Percentiles rank a stretch among this genome's conserved stretches.
Conservation (phyloP, 2,888 invertebrate genomes). For the Taenaris catops region DNA sequence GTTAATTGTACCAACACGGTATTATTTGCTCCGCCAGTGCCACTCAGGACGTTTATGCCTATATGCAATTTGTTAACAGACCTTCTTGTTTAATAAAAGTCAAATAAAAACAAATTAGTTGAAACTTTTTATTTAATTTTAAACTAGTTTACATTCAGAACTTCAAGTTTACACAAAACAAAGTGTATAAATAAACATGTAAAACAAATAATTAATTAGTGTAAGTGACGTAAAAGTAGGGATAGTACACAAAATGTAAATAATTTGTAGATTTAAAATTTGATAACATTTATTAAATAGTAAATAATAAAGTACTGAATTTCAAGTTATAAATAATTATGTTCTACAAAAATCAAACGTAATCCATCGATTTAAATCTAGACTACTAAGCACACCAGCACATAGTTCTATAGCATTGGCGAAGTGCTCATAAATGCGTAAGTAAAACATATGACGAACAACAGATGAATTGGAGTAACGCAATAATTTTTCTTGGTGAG, state of each 20-base stretch:
- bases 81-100: too few relatives aligned
- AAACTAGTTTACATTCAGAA: too few relatives aligned
- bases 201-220: background rate
- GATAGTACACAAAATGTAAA: background rate
- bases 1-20: too few relatives aligned
- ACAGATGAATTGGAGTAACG: background rate
- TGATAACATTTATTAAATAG: background rate
- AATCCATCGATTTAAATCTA: conserved; percentile 63
- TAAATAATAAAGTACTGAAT: background rate
- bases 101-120: too few relatives aligned
- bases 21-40: too few relatives aligned
- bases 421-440: conserved; percentile 48
- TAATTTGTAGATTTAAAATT: background rate
- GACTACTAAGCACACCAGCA: conserved; percentile 56
- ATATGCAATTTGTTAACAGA: too few relatives aligned
- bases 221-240: background rate
- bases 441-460: conserved; percentile 45
- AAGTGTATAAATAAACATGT: background rate
- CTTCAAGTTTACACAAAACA: too few relatives aligned
- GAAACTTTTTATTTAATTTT: too few relatives aligned
- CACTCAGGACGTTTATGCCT: too few relatives aligned
- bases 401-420: conserved; percentile 44
- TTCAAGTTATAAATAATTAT: conserved; percentile 4
- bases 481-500: conserved; percentile 7
- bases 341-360: conserved; percentile 57